Evolutionary conservation across 2,797 vertebrate species (phyloP).

Genomic region (Macropodus opercularis): DNA sequence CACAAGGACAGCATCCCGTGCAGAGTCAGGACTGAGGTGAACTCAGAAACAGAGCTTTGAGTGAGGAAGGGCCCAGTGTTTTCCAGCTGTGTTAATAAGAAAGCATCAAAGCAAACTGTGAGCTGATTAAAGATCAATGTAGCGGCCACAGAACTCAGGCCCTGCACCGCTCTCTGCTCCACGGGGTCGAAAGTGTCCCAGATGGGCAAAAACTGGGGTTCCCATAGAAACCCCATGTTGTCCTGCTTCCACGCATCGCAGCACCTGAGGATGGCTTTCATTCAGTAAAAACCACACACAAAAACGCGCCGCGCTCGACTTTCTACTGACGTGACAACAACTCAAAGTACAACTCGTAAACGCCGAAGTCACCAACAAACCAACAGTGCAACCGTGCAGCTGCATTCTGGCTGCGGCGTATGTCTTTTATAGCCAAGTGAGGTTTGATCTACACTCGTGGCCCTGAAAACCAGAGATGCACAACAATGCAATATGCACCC

Average conservation of each 20-base stretch:
- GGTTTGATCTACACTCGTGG: background rate
- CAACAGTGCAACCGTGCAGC: background rate
- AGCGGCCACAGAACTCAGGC: conserved; percentile 9
- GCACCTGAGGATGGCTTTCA: conserved; percentile 29
- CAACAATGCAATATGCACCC: background rate
- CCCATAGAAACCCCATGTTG: conserved; percentile 57
- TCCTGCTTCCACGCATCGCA: conserved; percentile 23
- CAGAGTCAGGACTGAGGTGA: conserved; percentile 37
- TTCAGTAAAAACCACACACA: conserved; percentile 27
- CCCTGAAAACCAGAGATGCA: background rate
- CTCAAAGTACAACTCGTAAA: too few species aligned
- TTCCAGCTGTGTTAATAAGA: conserved; percentile 32
- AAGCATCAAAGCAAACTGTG: conserved; percentile 38
- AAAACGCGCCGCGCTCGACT: background rate
- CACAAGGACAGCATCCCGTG: conserved; percentile 41
- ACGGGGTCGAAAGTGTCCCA: conserved; percentile 8
- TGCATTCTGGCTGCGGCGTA: background rate
- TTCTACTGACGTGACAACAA: too few species aligned
- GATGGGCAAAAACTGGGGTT: conserved; percentile 36
- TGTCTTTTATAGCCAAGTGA: background rate
- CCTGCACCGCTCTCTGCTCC: conserved; percentile 3
- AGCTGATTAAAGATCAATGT: conserved; percentile 45
- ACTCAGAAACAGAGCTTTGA: too few species aligned
- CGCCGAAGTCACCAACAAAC: too few species aligned
- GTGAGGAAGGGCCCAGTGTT: conserved; percentile 22